These are phyloP conservation scores for Meloidogyne floridensis DNA, from an alignment of 1,140 invertebrate species.

Conservation along the genomic window DNA sequence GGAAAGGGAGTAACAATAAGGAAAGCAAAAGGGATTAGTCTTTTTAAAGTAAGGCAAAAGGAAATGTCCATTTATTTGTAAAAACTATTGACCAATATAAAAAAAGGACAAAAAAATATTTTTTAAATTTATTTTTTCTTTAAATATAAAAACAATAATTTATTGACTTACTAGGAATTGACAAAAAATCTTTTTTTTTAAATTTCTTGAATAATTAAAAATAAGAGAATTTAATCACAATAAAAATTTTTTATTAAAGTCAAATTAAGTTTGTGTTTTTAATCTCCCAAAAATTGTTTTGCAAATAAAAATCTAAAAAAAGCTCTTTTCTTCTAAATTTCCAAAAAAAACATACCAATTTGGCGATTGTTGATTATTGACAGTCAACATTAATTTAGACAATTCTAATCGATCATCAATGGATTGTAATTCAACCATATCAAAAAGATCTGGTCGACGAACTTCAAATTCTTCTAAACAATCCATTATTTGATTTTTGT, in stretches of 20 bases:
- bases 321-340: neutral
- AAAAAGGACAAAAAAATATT: neutral
- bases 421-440: slow-evolving; percentile 54
- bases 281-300: slow-evolving; percentile 1
- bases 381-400: slow-evolving; percentile 35
- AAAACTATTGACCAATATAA: neutral
- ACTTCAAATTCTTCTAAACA: slow-evolving; percentile 57
- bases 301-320: neutral
- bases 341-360: neutral
- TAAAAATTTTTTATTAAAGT: neutral
- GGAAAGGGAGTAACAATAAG: no score
- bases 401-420: slow-evolving; percentile 56
- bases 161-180: neutral
- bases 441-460: slow-evolving; percentile 44
- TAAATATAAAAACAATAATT: neutral
- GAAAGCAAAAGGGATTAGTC: no score
- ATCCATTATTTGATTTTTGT: slow-evolving; percentile 22
- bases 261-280: neutral
- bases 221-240: slow-evolving; percentile 3
- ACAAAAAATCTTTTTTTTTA: neutral
- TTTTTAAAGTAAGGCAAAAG: no score
- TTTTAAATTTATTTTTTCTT: neutral
- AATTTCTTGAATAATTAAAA: neutral
- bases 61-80: neutral
- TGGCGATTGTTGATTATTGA: neutral